Percentiles rank a stretch among this genome's conserved stretches.
phyloP scores from a whole-genome alignment of 2,113 vertebrate genomes.

The Protomyctophum bolini region DNA sequence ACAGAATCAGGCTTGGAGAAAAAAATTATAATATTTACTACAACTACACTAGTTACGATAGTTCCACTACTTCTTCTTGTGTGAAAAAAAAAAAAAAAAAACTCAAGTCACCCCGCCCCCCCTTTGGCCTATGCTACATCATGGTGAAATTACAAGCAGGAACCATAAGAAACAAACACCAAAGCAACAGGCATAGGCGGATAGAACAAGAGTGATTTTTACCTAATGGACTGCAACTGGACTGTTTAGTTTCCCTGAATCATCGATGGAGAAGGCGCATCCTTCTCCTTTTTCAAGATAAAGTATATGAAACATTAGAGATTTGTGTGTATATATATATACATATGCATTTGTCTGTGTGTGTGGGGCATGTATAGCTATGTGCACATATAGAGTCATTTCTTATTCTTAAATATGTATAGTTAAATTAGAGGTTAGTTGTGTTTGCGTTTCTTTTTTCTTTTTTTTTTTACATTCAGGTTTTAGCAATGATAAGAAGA shows the following conservation, averaged over 20 bases:
- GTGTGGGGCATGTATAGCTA: conserved; percentile 72
- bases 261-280: conserved; percentile 71
- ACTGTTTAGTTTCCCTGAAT: conserved; percentile 80
- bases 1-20: conserved; percentile 54
- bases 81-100: conserved; percentile 37
- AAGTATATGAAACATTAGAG: conserved; percentile 74
- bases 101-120: conserved; percentile 43
- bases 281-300: conserved; percentile 71
- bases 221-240: conserved; percentile 71
- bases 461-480: conserved; percentile 74
- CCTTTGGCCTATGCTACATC: conserved; percentile 69
- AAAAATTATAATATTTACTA: conserved; percentile 48
- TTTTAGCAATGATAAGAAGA: conserved; percentile 68
- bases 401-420: conserved; percentile 76
- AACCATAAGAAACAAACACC: conserved; percentile 54
- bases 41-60: conserved; percentile 56
- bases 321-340: conserved; percentile 76
- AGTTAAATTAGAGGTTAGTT: conserved; percentile 76
- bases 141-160: conserved; percentile 49
- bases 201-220: conserved; percentile 10
- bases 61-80: conserved; percentile 51
- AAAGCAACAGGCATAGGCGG: conserved; percentile 55
- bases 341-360: conserved; percentile 75
- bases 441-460: conserved; percentile 61
- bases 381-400: conserved; percentile 72